A percentile compares a stretch with the other conserved stretches of the same genome.
Conservation (phyloP, 2,888 invertebrate species). For the Brachyptera risi region DNA sequence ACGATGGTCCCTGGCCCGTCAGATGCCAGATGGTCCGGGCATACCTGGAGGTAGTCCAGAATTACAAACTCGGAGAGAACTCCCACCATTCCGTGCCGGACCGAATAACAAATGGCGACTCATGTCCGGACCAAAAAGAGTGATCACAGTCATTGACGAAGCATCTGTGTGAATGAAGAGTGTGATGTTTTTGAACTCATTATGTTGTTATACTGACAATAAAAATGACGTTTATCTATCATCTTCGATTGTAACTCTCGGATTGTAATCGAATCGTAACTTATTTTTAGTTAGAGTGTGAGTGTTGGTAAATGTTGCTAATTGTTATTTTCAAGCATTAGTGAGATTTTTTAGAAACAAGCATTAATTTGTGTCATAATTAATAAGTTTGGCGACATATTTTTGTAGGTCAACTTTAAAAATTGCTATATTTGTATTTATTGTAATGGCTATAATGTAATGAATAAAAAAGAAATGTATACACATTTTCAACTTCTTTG, state of each 20-base stretch:
- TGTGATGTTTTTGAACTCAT: background rate
- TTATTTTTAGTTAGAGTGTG: too few relatives aligned
- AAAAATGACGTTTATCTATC: too few relatives aligned
- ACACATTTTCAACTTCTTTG: too few relatives aligned
- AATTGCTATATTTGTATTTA: constrained; percentile 27
- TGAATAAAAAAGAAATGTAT: too few relatives aligned
- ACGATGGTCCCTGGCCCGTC: constrained; percentile 66
- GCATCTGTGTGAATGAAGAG: constrained; percentile 49
- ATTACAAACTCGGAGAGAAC: constrained; percentile 43
- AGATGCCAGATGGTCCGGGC: constrained; percentile 30
- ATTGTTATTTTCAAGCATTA: background rate
- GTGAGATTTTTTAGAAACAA: background rate
- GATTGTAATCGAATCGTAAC: too few relatives aligned
- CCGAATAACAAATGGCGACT: constrained; percentile 47
- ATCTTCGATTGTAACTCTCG: too few relatives aligned
- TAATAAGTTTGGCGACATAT: constrained; percentile 20
- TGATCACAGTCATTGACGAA: constrained; percentile 75
- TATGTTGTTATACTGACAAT: background rate
- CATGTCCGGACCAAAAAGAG: constrained; percentile 52
- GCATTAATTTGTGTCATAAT: background rate
- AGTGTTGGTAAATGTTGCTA: background rate
- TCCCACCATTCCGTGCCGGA: constrained; percentile 48
- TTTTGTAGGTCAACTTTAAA: constrained; percentile 26
- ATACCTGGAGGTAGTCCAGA: constrained; percentile 39
- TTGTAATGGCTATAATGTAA: constrained; percentile 13